Evolutionary conservation across 2,797 vertebrate genomes (phyloP).

Genomic region (Tadarida brasiliensis): DNA sequence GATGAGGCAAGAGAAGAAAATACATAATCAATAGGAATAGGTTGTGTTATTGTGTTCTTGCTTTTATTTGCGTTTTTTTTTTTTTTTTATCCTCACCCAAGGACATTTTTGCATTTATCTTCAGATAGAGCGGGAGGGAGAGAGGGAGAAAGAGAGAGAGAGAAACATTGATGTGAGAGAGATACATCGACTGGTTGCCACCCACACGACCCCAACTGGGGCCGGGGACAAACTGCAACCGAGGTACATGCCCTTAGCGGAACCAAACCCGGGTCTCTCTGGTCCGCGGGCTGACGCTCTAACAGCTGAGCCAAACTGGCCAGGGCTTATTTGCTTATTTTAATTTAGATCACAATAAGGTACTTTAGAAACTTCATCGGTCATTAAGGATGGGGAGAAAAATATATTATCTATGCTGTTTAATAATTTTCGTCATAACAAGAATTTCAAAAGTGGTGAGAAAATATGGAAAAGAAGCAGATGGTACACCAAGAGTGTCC

Average conservation of each 20-base stretch:
- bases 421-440: constrained; percentile 1
- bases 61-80: constrained; percentile 7
- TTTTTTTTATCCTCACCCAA: too few relatives aligned
- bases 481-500: neutral
- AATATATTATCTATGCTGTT: neutral
- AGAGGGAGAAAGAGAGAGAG: too few relatives aligned
- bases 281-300: too few relatives aligned
- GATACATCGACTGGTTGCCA: too few relatives aligned
- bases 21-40: neutral
- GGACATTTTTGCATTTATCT: too few relatives aligned
- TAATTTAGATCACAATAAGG: neutral
- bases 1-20: neutral
- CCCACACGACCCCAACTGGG: too few relatives aligned
- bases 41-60: neutral
- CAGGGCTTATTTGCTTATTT: neutral
- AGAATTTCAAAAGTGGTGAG: neutral
- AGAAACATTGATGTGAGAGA: too few relatives aligned
- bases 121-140: too few relatives aligned
- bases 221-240: too few relatives aligned
- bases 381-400: neutral
- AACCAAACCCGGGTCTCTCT: too few relatives aligned
- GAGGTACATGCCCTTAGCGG: too few relatives aligned
- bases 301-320: too few relatives aligned
- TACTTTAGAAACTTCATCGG: neutral
- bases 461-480: neutral